Conservation (phyloP, 1,140 invertebrate species). For the Pissodes strobi region DNA sequence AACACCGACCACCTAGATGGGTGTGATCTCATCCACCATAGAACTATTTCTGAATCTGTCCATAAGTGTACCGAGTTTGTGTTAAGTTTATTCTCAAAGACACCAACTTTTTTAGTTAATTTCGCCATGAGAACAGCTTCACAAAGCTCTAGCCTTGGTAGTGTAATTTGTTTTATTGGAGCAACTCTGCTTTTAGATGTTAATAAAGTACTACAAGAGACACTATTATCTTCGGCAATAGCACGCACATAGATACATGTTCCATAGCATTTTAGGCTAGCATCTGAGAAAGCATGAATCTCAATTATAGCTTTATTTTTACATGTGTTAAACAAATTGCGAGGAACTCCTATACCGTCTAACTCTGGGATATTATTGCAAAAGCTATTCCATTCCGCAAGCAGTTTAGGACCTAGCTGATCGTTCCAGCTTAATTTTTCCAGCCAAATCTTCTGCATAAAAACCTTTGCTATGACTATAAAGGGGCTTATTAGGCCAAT, state of each 20-base stretch:
- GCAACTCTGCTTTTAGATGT: conserved; percentile 3
- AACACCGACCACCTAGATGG: conserved; percentile 14
- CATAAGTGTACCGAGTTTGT: conserved; percentile 11
- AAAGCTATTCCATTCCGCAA: conserved; percentile 39
- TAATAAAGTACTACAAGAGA: neutral
- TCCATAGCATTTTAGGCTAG: neutral
- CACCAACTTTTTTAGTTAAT: neutral
- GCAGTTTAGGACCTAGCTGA: conserved; percentile 25
- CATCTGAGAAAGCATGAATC: neutral
- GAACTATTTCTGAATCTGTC: conserved; percentile 27
- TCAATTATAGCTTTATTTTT: neutral
- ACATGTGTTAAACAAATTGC: neutral
- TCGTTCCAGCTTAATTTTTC: conserved; percentile 34
- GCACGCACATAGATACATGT: neutral
- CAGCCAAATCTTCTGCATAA: conserved; percentile 39
- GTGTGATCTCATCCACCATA: conserved; percentile 18
- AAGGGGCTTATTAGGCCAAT: conserved; percentile 38
- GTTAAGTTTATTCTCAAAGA: neutral
- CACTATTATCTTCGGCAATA: no score
- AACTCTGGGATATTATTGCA: conserved; percentile 12
- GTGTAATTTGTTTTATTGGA: conserved; percentile 12
- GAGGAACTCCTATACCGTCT: neutral
- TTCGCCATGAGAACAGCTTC: conserved; percentile 16
- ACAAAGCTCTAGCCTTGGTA: conserved; percentile 20
- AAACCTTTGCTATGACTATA: conserved; percentile 33